Base-by-base conservation (phyloP, 1,140 invertebrate genomes). In the Formica selysi region DNA sequence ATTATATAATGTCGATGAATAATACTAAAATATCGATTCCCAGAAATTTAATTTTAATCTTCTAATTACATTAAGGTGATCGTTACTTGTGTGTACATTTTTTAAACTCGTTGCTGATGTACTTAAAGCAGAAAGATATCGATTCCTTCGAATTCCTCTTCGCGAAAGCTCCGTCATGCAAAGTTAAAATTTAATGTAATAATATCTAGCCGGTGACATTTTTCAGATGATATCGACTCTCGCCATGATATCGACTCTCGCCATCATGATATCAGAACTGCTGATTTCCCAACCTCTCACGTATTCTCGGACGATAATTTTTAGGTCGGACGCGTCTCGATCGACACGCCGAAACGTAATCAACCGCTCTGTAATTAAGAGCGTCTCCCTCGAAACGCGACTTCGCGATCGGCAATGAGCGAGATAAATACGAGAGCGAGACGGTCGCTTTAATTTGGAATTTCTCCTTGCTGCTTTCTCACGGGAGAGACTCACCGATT, bases 371-470 rank as follows among this genome's bases (percentile, higher is more conserved):
- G 41, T 78, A 86, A 73, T 71, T 79, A 62, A 86, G 74, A 79
- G 61, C 51, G 16, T 59, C 73, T 26, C 32, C 57, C 41, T 54
- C 79, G 79, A 74, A 44, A 41, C 19, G 32, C 74, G 59, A 85
- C 32, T 65, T 32, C 73, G 81, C 81, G 81, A 65, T 54, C 81
- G 81, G 51, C 79, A 83, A 83, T 83, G 57, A 83, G 68, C 54
- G 79, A 83, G 79, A 83, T 83, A 83, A 83, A 83, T 44, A 78
- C 32, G 68, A 83, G 68, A 83, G 44, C 59, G 68, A 65, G 85
- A 86, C 76, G 68, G 76, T 86, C 85, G 85, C 80, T 91, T 92
- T 93, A 92, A 93, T 92, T 93, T 92, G 84, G 87, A 92, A 92
- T 92, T 90, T 92, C 92, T 90, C 90, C 79, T 73, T 38, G 29